Base-by-base conservation (phyloP, 2,797 vertebrate species). In the Falco concolor region DNA sequence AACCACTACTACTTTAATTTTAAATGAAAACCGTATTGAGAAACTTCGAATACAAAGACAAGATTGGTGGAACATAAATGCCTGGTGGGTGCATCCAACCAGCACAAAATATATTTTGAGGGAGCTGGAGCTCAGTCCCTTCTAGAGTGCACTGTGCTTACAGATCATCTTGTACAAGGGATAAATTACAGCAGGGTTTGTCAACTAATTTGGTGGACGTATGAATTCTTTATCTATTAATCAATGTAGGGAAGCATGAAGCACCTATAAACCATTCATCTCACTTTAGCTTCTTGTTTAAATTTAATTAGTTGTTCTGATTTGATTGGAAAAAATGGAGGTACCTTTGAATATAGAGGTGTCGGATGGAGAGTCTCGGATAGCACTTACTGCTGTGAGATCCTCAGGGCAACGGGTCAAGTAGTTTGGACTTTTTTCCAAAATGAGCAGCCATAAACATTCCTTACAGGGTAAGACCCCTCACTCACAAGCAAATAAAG, bases 191-290 rank as follows among this genome's bases (percentile, higher is more conserved):
- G 74, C 81, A 42, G 52, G 27, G 70, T 89, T 90, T 95, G 91
- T 91, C 90, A 95, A 90, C 87, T 93, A 69, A 95, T 81, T 76
- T 70, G 83, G 91, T 93, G 77, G 67, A 89, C 67, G 70, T 89
- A 59, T 73, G 85, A 90, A 95, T 95, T 95, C 89, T 95, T 90
- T 95, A 74, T 77, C 96, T 97, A 50, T 95, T 96, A 94, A 95
- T 95, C 95, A 95, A 68, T 82, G 77, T 56, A 76, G 59, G 50
- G 92, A 92, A 94, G 84, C 85, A 90, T 36, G 91, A 93, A 94
- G 63, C 83, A 82, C 85, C 89, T 87, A 87, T 84, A 93, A 94
- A 93, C 89, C 91, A 95, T 95, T 93, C 89, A 89, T 96, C 95
- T 96, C 85, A 90, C 91, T 96, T 94, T 64, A 87, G 87, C 49